phyloP scores from a whole-genome alignment of 2,113 vertebrate genomes.

The Ploceus nigricollis region DNA sequence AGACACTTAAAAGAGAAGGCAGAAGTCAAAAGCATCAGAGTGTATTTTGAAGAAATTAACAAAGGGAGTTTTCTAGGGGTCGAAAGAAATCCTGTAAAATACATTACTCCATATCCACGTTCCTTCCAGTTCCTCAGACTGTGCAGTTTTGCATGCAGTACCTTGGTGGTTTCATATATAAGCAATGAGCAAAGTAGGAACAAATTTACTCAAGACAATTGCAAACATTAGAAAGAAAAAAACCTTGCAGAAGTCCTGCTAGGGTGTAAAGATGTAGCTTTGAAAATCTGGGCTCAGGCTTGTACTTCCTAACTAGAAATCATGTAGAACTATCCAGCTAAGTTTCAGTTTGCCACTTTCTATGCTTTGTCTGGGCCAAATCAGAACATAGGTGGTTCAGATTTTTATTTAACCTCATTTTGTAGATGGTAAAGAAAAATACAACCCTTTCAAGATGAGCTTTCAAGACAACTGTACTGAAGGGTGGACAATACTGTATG shows the following conservation, averaged over 20 bases:
- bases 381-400: background rate
- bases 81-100: background rate
- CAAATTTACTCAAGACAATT: background rate
- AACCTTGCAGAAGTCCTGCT: background rate
- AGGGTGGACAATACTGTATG: background rate
- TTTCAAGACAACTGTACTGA: background rate
- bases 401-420: background rate
- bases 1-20: background rate
- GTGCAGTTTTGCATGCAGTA: rapidly evolving
- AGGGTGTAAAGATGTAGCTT: background rate
- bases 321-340: background rate
- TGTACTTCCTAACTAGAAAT: background rate
- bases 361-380: background rate
- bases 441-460: background rate
- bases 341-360: background rate
- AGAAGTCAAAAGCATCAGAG: background rate
- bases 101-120: rapidly evolving
- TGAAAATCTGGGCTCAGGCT: background rate
- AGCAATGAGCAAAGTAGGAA: background rate
- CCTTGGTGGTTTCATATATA: background rate
- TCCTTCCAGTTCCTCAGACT: background rate
- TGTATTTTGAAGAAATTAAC: background rate
- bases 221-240: background rate
- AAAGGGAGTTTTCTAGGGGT: background rate
- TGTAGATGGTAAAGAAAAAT: background rate